Conservation (phyloP, 1,140 invertebrate genomes). For the Zeugodacus cucurbitae region DNA sequence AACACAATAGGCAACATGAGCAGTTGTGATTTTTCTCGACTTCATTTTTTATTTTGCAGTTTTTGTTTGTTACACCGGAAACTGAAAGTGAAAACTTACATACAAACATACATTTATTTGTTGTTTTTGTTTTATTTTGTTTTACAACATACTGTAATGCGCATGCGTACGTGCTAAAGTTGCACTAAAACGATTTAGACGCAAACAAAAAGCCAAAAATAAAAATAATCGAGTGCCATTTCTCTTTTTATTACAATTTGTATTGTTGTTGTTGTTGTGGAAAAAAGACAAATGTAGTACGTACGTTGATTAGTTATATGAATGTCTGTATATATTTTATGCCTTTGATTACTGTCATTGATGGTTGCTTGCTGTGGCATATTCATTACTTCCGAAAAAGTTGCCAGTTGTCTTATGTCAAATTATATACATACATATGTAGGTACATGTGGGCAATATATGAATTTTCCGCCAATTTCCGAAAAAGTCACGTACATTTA, state of each 20-base stretch:
- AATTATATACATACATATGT: not conserved
- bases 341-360: not conserved
- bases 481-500: not conserved
- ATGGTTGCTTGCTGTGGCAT: not conserved
- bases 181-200: slow-evolving; percentile 34
- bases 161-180: slow-evolving; percentile 52
- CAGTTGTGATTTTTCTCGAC: not conserved
- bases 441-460: not conserved
- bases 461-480: not conserved
- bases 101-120: not conserved
- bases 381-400: not conserved
- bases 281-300: not conserved
- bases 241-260: not conserved
- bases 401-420: not conserved
- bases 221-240: slow-evolving; percentile 1
- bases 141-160: slow-evolving; percentile 31
- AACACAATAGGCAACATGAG: not conserved
- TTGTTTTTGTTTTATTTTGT: slow-evolving; percentile 5
- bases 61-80: slow-evolving; percentile 46
- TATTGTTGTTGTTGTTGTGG: not conserved
- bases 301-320: slow-evolving; percentile 6
- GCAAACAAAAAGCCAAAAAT: not conserved
- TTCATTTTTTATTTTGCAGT: not conserved
- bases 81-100: slow-evolving; percentile 54
- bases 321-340: not conserved